These are phyloP conservation scores for Lasioglossum malachurum DNA, from an alignment of 2,888 invertebrate genomes.

Conservation along the genomic window DNA sequence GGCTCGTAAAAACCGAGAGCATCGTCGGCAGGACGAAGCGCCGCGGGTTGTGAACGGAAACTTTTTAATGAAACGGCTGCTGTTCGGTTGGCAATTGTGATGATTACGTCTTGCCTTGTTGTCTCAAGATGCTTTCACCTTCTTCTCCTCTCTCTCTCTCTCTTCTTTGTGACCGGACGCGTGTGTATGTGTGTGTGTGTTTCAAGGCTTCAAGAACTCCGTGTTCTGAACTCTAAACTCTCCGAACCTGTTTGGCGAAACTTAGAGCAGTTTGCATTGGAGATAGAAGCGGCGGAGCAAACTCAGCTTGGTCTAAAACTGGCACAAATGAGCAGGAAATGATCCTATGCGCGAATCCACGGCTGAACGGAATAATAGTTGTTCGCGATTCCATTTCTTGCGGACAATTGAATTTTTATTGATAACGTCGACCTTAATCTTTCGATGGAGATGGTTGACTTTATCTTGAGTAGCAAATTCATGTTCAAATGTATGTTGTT, in stretches of 20 bases:
- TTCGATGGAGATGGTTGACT: background rate
- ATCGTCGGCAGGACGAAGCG: background rate
- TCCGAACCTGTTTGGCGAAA: background rate
- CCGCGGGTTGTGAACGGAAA: background rate
- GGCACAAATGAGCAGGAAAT: background rate
- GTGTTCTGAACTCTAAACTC: background rate
- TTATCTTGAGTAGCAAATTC: too few species aligned
- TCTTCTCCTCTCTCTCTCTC: background rate
- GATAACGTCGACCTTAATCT: background rate
- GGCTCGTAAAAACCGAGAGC: background rate
- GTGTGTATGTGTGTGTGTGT: too few species aligned
- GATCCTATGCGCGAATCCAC: background rate
- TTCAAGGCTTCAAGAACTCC: background rate
- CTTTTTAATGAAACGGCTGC: slow-evolving; percentile 23
- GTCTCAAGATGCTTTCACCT: background rate
- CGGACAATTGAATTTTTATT: background rate
- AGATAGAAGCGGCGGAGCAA: background rate
- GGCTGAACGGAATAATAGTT: background rate
- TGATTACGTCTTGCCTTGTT: slow-evolving; percentile 6
- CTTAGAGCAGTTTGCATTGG: background rate
- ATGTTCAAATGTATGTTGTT: background rate
- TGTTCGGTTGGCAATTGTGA: background rate
- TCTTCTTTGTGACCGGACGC: background rate
- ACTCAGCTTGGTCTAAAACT: background rate
- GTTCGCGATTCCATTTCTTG: background rate